Percentiles rank a stretch among this genome's conserved stretches.
Conservation (phyloP, 2,888 invertebrate species). For the Pocota personata region DNA sequence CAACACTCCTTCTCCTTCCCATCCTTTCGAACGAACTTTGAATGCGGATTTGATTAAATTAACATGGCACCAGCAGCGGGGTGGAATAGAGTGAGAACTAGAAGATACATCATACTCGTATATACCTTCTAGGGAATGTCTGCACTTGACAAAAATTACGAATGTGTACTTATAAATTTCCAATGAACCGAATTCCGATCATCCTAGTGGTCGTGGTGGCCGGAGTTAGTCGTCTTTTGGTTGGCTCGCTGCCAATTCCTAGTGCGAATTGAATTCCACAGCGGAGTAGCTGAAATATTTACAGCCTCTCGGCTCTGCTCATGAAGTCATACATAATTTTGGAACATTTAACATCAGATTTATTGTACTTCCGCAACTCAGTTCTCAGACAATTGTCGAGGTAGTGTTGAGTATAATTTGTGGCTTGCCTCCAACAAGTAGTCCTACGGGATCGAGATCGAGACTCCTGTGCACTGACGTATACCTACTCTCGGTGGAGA, state of each 20-base stretch:
- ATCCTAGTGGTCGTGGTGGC: slow-evolving; percentile 22
- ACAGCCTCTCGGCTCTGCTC: slow-evolving; percentile 62
- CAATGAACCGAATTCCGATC: slow-evolving; percentile 65
- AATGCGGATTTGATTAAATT: slow-evolving; percentile 70
- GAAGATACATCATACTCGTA: slow-evolving; percentile 30
- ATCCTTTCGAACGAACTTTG: slow-evolving; percentile 28
- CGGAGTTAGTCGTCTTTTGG: slow-evolving; percentile 1
- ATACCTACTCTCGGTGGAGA: too few species aligned
- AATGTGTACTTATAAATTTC: slow-evolving; percentile 71
- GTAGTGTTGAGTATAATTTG: slow-evolving; percentile 66
- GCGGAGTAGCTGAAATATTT: slow-evolving; percentile 51
- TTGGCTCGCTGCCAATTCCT: slow-evolving; percentile 65
- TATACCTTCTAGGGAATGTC: slow-evolving; percentile 35
- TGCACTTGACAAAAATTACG: slow-evolving; percentile 71
- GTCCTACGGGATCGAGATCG: neutral
- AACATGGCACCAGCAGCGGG: slow-evolving; percentile 1
- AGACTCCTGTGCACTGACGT: neutral
- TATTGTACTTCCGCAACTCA: slow-evolving; percentile 68
- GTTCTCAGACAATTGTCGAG: slow-evolving; percentile 64
- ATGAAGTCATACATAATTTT: slow-evolving; percentile 74
- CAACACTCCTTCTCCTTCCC: neutral
- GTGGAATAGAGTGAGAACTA: neutral
- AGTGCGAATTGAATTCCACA: slow-evolving; percentile 68
- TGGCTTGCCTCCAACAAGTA: slow-evolving; percentile 70
- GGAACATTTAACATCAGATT: slow-evolving; percentile 74